Evolutionary conservation across 2,113 vertebrate species (phyloP), one percentile per base, ranked within the genome.

Genomic region (Indicator indicator): DNA sequence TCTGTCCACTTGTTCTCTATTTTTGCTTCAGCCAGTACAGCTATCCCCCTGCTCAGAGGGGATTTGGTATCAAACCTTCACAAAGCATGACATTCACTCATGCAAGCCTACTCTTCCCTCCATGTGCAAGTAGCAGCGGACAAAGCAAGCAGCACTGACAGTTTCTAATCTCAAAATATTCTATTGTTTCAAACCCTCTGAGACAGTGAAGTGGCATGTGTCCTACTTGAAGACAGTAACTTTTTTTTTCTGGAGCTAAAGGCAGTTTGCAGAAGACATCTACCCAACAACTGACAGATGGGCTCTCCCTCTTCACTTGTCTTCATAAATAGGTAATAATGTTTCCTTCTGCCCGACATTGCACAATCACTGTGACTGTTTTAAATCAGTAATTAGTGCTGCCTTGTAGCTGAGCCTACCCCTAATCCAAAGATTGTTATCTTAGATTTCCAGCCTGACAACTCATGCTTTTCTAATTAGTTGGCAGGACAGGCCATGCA

Each of bases 391-490:
- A 91, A 91, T 91, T 83, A 91, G 28, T 1, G 24, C 2, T 75
- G 55, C 78, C 87, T 74, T 76, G 20, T 52, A 94, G 68, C 67
- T 67, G 38, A 85, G 77, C 30, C 23, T 94, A 21, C 59, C 24
- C 44, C 30, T 33, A 82, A 92, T 78, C n/a, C 64, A 74, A 79
- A 85, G 36, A 92, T 76, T 32, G 38, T 48, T 48, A 86, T 50
- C 88, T 95, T 26, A 83, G 64, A 94, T 60, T 81, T 74, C 89
- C 89, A 93, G 89, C 82, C 54, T 83, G 71, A 89, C 71, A 83
- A 67, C 72, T 86, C 82, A 70, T 42, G 55, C 65, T 73, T 56
- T 67, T 36, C 42, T 78, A 56, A 88, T 38, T 9, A 92, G 54
- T 20, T 38, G 86, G 20, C 1, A 1, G 27, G 80, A 77, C 55